Evolutionary conservation across 2,888 invertebrate species (phyloP), one percentile per base, ranked within the genome.

Genomic region (Argynnis bischoffii): DNA sequence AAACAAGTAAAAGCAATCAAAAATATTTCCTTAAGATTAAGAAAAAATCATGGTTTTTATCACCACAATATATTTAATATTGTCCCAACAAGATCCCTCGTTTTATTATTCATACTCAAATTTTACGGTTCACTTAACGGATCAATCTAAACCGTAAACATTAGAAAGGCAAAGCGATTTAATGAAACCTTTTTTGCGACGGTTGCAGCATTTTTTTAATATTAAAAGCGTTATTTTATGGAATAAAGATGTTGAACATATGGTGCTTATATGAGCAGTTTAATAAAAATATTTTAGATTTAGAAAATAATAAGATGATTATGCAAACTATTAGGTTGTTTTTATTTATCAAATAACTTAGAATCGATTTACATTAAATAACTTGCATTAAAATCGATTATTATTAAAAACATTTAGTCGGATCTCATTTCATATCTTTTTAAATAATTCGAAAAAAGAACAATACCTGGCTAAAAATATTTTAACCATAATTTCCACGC

Each of bases 81-180:
- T 51, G n/a, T 6, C 31, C 46, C 18, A 14, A 47, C 31, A 64
- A 61, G 50, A 64, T 81, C 80, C 78, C 76, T 31, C 48, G 48
- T 35, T 63, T 66, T 66, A 65, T 61, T 70, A 70, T 71, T 67
- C 68, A 56, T 66, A 64, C 55, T 35, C 64, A 66, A 71, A 64
- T 71, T 71, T 69, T 21, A 60, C 63, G 66, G 68, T 51, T 68
- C 70, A 69, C 63, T 68, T 66, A 64, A 64, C 55, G 67, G 67
- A 48, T 70, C 70, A 63, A 63, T 60, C 54, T 64, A 53, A 11
- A 41, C 35, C 35, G 35, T 41, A 41, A 64, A 48, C 53, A 46
- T 63, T 70, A 66, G 77, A 77, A 75, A 75, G 75, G 75, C 71
- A 65, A 69, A 31, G 55, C 75, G 75, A 83, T 87, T 88, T 82